phyloP scores from a whole-genome alignment of 2,888 invertebrate genomes.

The Thyatira batis region DNA sequence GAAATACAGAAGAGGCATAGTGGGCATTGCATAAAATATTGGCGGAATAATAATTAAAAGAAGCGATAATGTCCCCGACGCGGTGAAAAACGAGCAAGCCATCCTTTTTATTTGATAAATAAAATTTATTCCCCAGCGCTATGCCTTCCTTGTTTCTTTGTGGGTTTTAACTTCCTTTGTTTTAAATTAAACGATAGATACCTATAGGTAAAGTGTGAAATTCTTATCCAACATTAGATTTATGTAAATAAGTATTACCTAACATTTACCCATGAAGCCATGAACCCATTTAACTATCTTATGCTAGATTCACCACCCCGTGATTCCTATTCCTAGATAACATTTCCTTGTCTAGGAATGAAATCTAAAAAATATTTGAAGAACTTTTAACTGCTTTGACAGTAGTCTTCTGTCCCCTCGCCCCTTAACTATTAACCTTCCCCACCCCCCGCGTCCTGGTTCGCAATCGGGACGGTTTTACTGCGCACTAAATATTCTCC shows the following conservation, averaged over 20 bases:
- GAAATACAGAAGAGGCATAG: conserved; percentile 35
- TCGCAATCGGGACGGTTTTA: conserved; percentile 68
- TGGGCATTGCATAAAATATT: conserved; percentile 69
- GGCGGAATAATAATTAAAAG: conserved; percentile 82
- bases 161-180: conserved; percentile 57
- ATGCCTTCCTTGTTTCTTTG: conserved; percentile 61
- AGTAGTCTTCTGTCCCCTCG: conserved; percentile 13
- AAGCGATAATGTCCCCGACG: conserved; percentile 79
- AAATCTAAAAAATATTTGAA: no score
- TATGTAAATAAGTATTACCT: no score
- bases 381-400: not conserved
- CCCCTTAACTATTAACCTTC: conserved; percentile 65
- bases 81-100: conserved; percentile 79
- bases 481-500: conserved; percentile 82
- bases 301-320: no score
- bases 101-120: conserved; percentile 83
- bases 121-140: conserved; percentile 76
- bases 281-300: no score
- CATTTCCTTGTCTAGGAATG: no score
- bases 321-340: no score
- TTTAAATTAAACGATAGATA: conserved; percentile 33
- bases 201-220: not conserved
- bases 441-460: conserved; percentile 40
- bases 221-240: no score
- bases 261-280: no score